A percentile compares a stretch with the other conserved stretches of the same genome.
phyloP scores from a whole-genome alignment of 2,797 vertebrate genomes.

The Anisognathus igniventris region DNA sequence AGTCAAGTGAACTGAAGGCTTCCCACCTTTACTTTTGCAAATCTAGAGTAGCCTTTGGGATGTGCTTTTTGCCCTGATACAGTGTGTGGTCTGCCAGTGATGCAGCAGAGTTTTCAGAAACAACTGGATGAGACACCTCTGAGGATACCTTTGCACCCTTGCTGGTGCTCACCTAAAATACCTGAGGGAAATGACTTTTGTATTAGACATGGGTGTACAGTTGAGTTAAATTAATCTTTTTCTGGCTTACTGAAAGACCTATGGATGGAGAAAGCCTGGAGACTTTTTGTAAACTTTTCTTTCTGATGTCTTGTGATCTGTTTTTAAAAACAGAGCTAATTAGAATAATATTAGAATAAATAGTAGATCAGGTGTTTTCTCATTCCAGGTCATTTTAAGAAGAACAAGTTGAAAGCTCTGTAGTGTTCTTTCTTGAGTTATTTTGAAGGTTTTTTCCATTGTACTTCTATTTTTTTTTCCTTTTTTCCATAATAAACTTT shows the following conservation, averaged over 20 bases:
- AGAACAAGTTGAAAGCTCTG: background rate
- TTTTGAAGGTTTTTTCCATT: constrained; percentile 54
- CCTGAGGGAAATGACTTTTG: background rate
- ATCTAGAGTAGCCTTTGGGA: rapidly evolving
- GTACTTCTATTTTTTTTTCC: background rate
- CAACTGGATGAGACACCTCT: background rate
- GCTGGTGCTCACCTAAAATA: background rate
- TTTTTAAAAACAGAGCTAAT: background rate
- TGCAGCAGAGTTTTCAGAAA: background rate
- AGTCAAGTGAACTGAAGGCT: background rate
- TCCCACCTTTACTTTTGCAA: background rate
- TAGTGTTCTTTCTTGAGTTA: background rate
- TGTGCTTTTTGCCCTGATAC: background rate
- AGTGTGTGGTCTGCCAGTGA: background rate
- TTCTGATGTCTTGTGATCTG: background rate
- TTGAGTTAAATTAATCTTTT: background rate
- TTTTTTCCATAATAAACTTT: constrained; percentile 41
- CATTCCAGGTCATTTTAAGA: background rate
- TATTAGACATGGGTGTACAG: background rate
- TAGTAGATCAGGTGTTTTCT: background rate
- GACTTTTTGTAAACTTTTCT: background rate
- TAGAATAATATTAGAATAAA: background rate
- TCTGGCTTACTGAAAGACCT: background rate
- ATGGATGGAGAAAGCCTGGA: background rate
- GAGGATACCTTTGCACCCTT: background rate